phyloP scores from a whole-genome alignment of 1,140 invertebrate species.

The Gonioctena quinquepunctata region DNA sequence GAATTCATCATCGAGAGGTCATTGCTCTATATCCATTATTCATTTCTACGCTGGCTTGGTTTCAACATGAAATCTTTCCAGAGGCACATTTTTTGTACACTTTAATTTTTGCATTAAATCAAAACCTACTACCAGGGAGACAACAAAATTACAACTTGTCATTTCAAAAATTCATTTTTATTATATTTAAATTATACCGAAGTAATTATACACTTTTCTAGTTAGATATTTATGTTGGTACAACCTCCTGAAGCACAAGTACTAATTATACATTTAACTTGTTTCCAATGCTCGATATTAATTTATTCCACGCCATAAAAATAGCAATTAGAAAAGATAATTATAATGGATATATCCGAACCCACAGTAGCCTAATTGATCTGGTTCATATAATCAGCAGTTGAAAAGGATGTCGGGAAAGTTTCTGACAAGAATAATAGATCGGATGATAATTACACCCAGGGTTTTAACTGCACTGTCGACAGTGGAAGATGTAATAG shows the following conservation, averaged over 20 bases:
- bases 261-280: not conserved
- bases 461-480: too few relatives aligned
- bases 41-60: too few relatives aligned
- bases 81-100: not conserved
- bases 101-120: not conserved
- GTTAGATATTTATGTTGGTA: not conserved
- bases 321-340: not conserved
- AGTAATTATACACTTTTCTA: not conserved
- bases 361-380: not conserved
- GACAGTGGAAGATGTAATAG: too few relatives aligned
- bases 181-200: not conserved
- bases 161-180: not conserved
- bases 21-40: too few relatives aligned
- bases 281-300: not conserved
- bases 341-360: not conserved
- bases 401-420: not conserved
- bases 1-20: too few relatives aligned
- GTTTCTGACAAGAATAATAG: not conserved
- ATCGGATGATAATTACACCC: not conserved
- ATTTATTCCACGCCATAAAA: not conserved
- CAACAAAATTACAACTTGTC: not conserved
- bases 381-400: not conserved
- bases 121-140: not conserved
- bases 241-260: not conserved
- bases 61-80: not conserved